phyloP scores from a whole-genome alignment of 2,113 vertebrate species.

The Dascyllus trimaculatus region DNA sequence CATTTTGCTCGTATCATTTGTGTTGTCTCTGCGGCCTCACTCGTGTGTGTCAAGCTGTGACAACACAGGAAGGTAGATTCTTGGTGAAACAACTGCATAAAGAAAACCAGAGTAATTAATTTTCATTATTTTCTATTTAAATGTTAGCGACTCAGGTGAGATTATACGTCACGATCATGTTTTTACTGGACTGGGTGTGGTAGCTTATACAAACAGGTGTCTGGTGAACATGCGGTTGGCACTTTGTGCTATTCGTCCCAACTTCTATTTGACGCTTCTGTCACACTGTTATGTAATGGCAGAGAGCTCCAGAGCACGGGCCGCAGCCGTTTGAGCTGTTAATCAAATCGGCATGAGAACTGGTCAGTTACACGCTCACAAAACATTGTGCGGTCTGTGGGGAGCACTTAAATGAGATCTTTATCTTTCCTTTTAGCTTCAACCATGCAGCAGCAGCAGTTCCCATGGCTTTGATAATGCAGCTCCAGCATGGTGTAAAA shows the following conservation, averaged over 20 bases:
- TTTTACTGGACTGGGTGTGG: neutral
- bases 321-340: conserved; percentile 43
- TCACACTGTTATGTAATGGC: conserved; percentile 35
- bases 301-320: conserved; percentile 5
- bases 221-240: neutral
- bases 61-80: no score
- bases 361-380: conserved; percentile 25
- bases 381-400: conserved; percentile 17
- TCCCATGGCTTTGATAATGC: conserved; percentile 70
- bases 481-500: conserved; percentile 7
- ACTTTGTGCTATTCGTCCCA: conserved; percentile 3
- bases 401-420: conserved; percentile 67
- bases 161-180: neutral
- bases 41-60: no score
- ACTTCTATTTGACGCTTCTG: conserved; percentile 25
- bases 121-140: neutral
- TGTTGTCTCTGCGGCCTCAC: no score
- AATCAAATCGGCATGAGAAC: conserved; percentile 60
- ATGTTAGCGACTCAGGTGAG: neutral
- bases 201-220: neutral
- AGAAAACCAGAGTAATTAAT: neutral
- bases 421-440: conserved; percentile 63
- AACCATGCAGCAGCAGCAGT: conserved; percentile 52
- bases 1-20: no score
- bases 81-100: neutral